Evolutionary conservation across 2,797 vertebrate species (phyloP), one percentile per base, ranked within the genome.

Genomic region (Muraenolepis orangiensis): DNA sequence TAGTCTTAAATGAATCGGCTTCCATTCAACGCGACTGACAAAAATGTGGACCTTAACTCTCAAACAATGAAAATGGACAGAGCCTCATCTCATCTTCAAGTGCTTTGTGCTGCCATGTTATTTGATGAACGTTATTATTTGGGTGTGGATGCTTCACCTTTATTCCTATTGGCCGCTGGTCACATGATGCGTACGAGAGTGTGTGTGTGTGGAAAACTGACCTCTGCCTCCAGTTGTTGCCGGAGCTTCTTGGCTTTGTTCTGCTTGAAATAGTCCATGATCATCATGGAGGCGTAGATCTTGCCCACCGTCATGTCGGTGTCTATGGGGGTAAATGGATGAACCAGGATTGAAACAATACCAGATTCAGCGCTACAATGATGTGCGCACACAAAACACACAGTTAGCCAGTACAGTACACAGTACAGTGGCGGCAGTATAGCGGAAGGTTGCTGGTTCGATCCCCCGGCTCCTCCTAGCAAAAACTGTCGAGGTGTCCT

Each of bases 231-330:
- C 73, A 98, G 91, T 85, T 96, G 96, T 77, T 95, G 96, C 74
- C 94, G 91, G 82, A 98, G 94, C 89, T 98, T 99, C 93, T 98
- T 99, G 0, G 97, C 96, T 91, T 99, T 99, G 91, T 95, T 99
- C 90, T 95, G 95, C 87, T 98, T 99, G 85, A 99, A 99, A 90
- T 99, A 99, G 87, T 99, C 98, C 98, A 99, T 99, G 84, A 99
- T 99, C 98, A 99, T 99, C 98, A 99, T 99, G 18, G 98, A 98
- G 80, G 98, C 98, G 36, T 99, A 99, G 92, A 99, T 99, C 93
- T 99, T 99, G 73, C 98, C 98, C 85, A 99, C 95, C 0, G 98
- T 99, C 94, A 99, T 94, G 93, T 99, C 97, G 1, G 95, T 95
- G 87, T 96, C 98, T 99, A 89, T 42, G 83, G 77, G 64, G 75